These are phyloP conservation scores for Eira barbara DNA, from an alignment of 2,113 vertebrate genomes.

Conservation along the genomic window DNA sequence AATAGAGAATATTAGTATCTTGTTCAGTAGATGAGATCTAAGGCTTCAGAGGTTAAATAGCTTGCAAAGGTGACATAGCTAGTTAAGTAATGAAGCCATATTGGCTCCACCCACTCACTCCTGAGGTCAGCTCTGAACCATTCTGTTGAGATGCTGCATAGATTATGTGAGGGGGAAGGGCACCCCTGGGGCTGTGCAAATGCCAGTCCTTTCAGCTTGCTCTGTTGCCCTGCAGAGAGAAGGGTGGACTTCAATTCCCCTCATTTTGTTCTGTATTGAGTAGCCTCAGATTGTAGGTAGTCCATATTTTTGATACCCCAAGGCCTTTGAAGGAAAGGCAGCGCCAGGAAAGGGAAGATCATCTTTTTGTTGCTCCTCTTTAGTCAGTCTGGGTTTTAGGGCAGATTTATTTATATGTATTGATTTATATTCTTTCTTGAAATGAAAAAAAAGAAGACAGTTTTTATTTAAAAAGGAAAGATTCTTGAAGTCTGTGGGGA, in stretches of 20 bases:
- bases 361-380: not conserved
- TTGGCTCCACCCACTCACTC: not conserved
- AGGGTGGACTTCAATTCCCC: not conserved
- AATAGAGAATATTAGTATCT: not conserved
- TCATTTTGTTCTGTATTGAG: not conserved
- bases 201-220: not conserved
- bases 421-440: conserved; percentile 25
- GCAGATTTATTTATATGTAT: not conserved
- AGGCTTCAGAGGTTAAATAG: not conserved
- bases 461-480: conserved; percentile 32
- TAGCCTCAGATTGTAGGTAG: not conserved
- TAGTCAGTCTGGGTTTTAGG: not conserved
- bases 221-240: not conserved
- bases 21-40: not conserved
- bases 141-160: not conserved
- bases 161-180: not conserved
- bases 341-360: not conserved
- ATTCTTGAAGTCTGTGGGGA: conserved; percentile 48
- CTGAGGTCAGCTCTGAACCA: not conserved
- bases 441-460: not conserved
- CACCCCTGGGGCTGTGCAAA: not conserved
- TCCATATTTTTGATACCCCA: not conserved
- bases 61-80: not conserved
- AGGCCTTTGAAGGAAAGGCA: not conserved
- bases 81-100: not conserved